Percentiles rank a stretch among this genome's conserved stretches.
Evolutionary conservation across 2,113 vertebrate species (phyloP).

Genomic region (Sula dactylatra): DNA sequence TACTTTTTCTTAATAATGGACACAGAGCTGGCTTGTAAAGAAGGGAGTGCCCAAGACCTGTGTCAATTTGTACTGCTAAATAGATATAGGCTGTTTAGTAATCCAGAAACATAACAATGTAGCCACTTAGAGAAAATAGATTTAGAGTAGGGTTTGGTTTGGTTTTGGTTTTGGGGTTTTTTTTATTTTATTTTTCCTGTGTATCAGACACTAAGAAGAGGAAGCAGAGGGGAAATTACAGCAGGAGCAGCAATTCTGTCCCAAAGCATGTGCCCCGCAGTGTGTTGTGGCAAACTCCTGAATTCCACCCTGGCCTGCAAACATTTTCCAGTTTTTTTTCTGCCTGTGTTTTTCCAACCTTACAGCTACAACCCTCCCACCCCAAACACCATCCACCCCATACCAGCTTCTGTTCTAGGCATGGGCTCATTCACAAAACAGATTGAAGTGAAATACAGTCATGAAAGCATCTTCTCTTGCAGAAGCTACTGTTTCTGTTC

Average conservation of each 20-base stretch:
- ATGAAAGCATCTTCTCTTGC: not conserved
- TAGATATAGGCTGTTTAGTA: not conserved
- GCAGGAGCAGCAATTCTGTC: not conserved
- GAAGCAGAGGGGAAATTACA: not conserved
- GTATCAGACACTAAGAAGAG: not conserved
- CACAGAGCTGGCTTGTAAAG: not conserved
- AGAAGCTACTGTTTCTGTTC: not conserved
- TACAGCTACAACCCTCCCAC: not conserved
- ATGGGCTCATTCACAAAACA: not conserved
- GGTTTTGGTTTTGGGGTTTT: no score
- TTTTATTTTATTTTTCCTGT: not conserved
- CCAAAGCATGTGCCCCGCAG: accelerated
- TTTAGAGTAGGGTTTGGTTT: no score
- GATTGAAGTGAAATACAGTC: not conserved
- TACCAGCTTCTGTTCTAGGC: not conserved
- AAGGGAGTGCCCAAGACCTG: not conserved
- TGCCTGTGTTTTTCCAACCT: not conserved
- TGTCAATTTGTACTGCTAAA: not conserved
- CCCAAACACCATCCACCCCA: not conserved
- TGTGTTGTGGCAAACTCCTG: not conserved
- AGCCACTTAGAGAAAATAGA: not conserved
- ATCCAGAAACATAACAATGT: not conserved
- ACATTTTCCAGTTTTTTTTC: not conserved
- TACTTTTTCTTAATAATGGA: not conserved
- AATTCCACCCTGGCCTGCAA: not conserved